Evolutionary conservation across 2,113 vertebrate genomes (phyloP).

Genomic region (Tetrao urogallus): DNA sequence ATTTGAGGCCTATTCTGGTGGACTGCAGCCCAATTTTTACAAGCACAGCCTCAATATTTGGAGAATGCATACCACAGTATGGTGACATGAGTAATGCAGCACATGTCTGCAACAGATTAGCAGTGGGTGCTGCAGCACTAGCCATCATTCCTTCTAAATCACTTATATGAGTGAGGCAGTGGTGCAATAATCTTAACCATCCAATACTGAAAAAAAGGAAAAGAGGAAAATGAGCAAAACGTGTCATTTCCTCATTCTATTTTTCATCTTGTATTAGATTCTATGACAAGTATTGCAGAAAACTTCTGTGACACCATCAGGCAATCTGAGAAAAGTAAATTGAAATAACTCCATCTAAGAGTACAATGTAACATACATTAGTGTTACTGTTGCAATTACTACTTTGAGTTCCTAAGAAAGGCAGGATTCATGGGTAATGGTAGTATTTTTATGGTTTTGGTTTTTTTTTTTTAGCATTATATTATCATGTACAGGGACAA

Average conservation of each 20-base stretch:
- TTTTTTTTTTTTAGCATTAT: neutral
- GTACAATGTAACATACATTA: neutral
- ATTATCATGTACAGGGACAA: neutral
- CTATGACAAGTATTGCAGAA: neutral
- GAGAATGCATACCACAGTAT: conserved; percentile 98
- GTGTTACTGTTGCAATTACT: neutral
- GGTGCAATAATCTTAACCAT: conserved; percentile 95
- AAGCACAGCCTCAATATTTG: conserved; percentile 97
- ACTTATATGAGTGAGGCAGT: conserved; percentile 96
- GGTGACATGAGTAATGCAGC: conserved; percentile 97
- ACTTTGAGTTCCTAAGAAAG: neutral
- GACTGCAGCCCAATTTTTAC: conserved; percentile 98
- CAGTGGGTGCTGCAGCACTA: conserved; percentile 95
- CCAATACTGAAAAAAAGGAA: conserved; percentile 86
- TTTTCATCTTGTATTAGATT: neutral
- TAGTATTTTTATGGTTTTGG: neutral
- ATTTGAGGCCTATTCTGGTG: conserved; percentile 93
- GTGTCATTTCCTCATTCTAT: neutral
- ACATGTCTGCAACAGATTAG: conserved; percentile 96
- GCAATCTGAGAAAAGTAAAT: neutral
- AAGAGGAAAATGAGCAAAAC: neutral
- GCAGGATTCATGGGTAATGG: neutral
- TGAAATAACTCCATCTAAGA: neutral
- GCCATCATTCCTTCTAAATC: conserved; percentile 99
- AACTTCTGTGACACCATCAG: neutral